Base-by-base conservation (phyloP, 1,140 invertebrate species). In the Drosophila lacertosa region DNA sequence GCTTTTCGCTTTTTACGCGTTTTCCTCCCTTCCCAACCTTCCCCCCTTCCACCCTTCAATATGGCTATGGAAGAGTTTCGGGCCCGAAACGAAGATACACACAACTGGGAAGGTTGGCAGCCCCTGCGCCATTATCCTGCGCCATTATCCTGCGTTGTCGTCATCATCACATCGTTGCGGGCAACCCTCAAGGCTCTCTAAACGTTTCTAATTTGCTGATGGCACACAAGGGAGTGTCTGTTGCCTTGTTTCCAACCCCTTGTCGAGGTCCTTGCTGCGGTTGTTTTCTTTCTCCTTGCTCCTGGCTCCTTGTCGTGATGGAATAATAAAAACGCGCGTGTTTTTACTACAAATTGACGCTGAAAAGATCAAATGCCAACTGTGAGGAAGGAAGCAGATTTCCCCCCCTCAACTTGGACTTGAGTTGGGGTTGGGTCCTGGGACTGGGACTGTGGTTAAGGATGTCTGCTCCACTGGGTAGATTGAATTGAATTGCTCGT, bases 401-500 rank as follows among this genome's bases (percentile, higher is more conserved):
- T 11, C 29, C 16, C 48, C n/a, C n/a, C n/a, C n/a, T n/a, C n/a
- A n/a, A n/a, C 37, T 47, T 32, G 18, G n/a, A 11, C 13, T 16
- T 16, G 16, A 6, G n/a, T 13, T 24, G 29, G 32, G 16, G 32
- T 48, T 26, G 44, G 33, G n/a, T n/a, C n/a, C n/a, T n/a, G n/a
- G n/a, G n/a, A n/a, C n/a, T n/a, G n/a, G n/a, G n/a, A n/a, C n/a
- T n/a, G n/a, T n/a, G n/a, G n/a, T n/a, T n/a, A n/a, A n/a, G n/a
- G n/a, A n/a, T n/a, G n/a, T n/a, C 45, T 42, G 62, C 45, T 72
- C 45, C 68, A 73, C 64, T 63, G 73, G 53, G 26, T 74, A 89
- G 74, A 89, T 89, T 89, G 86, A 89, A 89, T 89, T 89, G 86
- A 89, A 89, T 89, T 89, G 84, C 80, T 80, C 54, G 86, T 62